Base-by-base conservation (phyloP, 1,140 invertebrate genomes). In the Drosophila quadrilineata region DNA sequence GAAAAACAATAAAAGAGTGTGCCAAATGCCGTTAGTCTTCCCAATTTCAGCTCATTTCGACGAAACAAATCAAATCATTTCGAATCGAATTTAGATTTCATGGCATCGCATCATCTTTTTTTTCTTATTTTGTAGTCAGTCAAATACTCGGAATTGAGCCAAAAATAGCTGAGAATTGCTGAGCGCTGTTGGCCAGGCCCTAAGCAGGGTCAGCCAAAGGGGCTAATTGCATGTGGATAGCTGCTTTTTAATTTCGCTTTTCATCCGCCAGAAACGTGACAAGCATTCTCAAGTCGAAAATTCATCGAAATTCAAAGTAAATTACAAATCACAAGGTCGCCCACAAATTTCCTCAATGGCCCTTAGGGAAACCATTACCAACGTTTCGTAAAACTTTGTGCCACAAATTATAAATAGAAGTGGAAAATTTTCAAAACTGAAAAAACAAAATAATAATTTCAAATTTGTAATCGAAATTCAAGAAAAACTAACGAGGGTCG, bases 341-440 rank as follows among this genome's bases (percentile, higher is more conserved):
- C 21, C 31, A 19, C 31, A 54, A 31, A n/a, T 43, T n/a, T 28
- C 26, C 12, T 29, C 26, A 43, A 26, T 22, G 35, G 46, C 46
- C 9, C n/a, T n/a, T 29, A 29, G 48, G 52, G 35, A 49, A 58
- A 64, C 10, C 35, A 19, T 48, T 29, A 46, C 33, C 19, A 6
- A 35, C 16, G 21, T 82, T 80, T 69, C 68, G 45, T 72, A 52
- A 84, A 84, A 69, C 28, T 57, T 52, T 68, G 77, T 71, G 76
- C 48, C 29, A n/a, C 22, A 62, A 72, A 31, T 82, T 33, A 50
- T 19, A 54, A 82, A 62, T 22, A 41, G 43, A 36, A 45, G 73
- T 49, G 79, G 70, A 77, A 84, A 84, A 77, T 74, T 73, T 72
- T 46, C 3, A 46, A 72, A 26, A 49, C 50, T 10, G 21, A 26